phyloP scores from a whole-genome alignment of 2,113 vertebrate genomes.

The Sardina pilchardus region DNA sequence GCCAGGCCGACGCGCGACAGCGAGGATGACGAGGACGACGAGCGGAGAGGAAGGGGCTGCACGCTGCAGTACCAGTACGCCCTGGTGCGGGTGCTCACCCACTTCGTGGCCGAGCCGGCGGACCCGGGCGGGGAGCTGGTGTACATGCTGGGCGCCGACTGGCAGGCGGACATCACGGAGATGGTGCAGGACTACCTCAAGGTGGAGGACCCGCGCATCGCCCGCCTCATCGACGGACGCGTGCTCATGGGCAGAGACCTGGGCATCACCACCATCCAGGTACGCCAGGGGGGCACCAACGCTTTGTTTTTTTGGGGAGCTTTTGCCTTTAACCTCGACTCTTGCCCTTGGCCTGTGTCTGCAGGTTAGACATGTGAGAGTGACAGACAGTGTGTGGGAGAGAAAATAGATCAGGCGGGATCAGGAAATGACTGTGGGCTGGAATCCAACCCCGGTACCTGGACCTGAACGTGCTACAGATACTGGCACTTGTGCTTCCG shows the following conservation, averaged over 20 bases:
- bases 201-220: constrained; percentile 86
- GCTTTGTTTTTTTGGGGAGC: no score
- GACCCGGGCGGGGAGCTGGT: constrained; percentile 78
- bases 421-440: no score
- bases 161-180: constrained; percentile 94
- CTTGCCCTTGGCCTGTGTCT: no score
- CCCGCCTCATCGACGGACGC: constrained; percentile 81
- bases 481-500: no score
- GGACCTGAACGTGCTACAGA: no score
- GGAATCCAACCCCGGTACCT: no score
- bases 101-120: constrained; percentile 86
- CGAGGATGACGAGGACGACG: constrained; percentile 95
- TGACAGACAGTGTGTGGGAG: constrained; percentile 18
- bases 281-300: constrained; percentile 55
- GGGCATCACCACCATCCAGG: constrained; percentile 92
- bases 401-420: no score
- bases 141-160: constrained; percentile 89
- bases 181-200: constrained; percentile 89
- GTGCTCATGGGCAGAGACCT: constrained; percentile 85
- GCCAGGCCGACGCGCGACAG: constrained; percentile 91
- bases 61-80: constrained; percentile 95
- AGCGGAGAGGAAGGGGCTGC: constrained; percentile 87
- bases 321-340: not conserved
- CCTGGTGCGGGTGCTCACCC: constrained; percentile 87
- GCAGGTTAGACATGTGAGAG: not conserved